phyloP scores from a whole-genome alignment of 2,888 invertebrate species.

The Craniophora ligustri region DNA sequence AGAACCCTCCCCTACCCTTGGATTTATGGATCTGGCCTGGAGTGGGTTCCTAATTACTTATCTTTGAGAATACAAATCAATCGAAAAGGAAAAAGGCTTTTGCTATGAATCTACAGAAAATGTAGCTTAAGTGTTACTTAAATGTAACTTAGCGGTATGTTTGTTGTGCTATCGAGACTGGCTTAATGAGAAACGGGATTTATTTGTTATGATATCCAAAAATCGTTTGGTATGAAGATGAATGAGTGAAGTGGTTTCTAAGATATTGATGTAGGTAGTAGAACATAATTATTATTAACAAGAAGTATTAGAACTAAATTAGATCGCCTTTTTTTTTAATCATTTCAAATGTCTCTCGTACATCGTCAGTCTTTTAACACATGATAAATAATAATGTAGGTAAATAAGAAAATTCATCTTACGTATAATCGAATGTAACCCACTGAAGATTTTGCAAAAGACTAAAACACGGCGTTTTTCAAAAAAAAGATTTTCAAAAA shows the following conservation, averaged over 20 bases:
- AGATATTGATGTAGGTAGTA: too few relatives aligned
- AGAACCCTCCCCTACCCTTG: slow-evolving; percentile 66
- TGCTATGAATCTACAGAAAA: slow-evolving; percentile 45
- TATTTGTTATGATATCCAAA: slow-evolving; percentile 34
- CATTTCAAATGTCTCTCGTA: too few relatives aligned
- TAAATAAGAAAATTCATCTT: too few relatives aligned
- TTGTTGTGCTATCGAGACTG: slow-evolving; percentile 37
- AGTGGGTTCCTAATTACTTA: slow-evolving; percentile 87
- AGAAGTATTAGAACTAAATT: too few relatives aligned
- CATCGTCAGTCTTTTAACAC: too few relatives aligned
- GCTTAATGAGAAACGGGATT: slow-evolving; percentile 16
- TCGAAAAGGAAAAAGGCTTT: slow-evolving; percentile 70
- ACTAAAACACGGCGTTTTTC: too few relatives aligned
- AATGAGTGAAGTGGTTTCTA: slow-evolving; percentile 13
- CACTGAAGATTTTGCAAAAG: too few relatives aligned
- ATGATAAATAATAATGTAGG: too few relatives aligned
- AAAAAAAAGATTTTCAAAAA: too few relatives aligned
- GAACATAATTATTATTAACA: too few relatives aligned
- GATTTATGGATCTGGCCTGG: slow-evolving; percentile 88
- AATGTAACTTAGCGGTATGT: slow-evolving; percentile 38
- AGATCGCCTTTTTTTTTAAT: too few relatives aligned
- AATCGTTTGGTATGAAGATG: slow-evolving; percentile 19
- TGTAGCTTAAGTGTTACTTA: slow-evolving; percentile 40
- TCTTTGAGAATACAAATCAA: slow-evolving; percentile 88
- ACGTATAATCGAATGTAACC: too few relatives aligned